A percentile compares a stretch with the other conserved stretches of the same genome.
Evolutionary conservation across 2,113 vertebrate species (phyloP).

Genomic region (Etheostoma cragini): DNA sequence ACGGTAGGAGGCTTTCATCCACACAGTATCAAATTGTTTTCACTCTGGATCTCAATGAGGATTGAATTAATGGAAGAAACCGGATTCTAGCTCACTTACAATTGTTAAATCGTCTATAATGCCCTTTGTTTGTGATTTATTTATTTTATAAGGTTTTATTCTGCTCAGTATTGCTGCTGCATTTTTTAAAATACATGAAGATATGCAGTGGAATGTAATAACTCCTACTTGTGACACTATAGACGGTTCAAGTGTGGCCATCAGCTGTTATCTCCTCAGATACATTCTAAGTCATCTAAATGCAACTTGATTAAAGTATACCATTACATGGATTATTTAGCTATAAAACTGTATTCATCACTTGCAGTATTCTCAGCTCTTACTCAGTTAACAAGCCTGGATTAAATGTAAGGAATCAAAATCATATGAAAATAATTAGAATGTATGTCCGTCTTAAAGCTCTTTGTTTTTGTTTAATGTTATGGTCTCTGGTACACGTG

Average conservation of each 20-base stretch:
- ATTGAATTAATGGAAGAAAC: constrained; percentile 39
- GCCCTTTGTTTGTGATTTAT: constrained; percentile 40
- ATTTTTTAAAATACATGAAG: neutral
- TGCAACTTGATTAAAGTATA: constrained; percentile 16
- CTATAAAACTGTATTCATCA: constrained; percentile 22
- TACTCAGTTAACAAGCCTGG: constrained; percentile 2
- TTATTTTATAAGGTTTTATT: constrained; percentile 50
- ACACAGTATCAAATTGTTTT: constrained; percentile 13
- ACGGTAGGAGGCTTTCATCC: constrained; percentile 27
- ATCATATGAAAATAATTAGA: constrained; percentile 16
- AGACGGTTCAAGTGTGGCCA: constrained; percentile 9
- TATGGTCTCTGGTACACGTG: constrained; percentile 23
- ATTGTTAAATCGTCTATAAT: constrained; percentile 19
- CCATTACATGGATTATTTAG: constrained; percentile 41
- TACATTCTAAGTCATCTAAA: constrained; percentile 17
- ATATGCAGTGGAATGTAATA: constrained; percentile 24
- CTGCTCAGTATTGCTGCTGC: constrained; percentile 36
- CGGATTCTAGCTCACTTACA: constrained; percentile 22
- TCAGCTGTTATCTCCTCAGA: constrained; percentile 6
- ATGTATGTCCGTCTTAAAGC: constrained; percentile 26
- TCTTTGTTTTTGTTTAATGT: constrained; percentile 26
- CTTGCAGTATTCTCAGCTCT: constrained; percentile 35
- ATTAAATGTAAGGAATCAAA: constrained; percentile 35
- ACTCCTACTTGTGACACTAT: constrained; percentile 22
- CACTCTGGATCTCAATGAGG: constrained; percentile 13